Conservation (phyloP, 2,888 invertebrate genomes). For the Athalia circularis region DNA sequence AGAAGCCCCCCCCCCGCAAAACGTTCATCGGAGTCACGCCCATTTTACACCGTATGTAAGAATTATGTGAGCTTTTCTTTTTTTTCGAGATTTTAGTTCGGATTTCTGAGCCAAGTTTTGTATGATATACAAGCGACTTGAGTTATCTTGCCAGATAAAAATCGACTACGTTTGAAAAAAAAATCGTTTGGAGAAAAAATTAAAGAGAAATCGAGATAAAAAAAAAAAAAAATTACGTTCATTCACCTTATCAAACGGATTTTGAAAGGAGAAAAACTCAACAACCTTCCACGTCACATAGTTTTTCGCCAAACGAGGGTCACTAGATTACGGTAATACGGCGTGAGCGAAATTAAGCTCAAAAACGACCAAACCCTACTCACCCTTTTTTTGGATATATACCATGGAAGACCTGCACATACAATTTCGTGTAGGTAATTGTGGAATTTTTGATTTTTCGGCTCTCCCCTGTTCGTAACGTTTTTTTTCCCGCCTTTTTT, state of each 20-base stretch:
- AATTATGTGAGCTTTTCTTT: too few relatives aligned
- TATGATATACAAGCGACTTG: too few relatives aligned
- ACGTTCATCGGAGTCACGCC: too few relatives aligned
- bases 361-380: slow-evolving; percentile 10
- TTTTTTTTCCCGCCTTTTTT: neutral
- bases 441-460: neutral
- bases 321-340: slow-evolving; percentile 15
- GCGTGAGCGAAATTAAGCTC: slow-evolving; percentile 4
- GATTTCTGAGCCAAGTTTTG: too few relatives aligned
- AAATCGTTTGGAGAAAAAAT: too few relatives aligned
- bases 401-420: neutral
- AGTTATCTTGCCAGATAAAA: too few relatives aligned
- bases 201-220: too few relatives aligned
- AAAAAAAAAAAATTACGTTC: too few relatives aligned
- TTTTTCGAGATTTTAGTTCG: too few relatives aligned
- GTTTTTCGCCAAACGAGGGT: slow-evolving; percentile 6
- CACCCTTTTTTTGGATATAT: neutral
- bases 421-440: neutral
- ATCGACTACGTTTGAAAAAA: too few relatives aligned
- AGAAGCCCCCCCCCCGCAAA: too few relatives aligned
- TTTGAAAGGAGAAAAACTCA: neutral
- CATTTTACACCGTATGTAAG: too few relatives aligned
- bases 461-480: neutral
- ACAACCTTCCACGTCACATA: neutral
- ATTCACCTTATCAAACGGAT: neutral